Conservation (phyloP, 2,888 invertebrate genomes). For the Anticlea derivata region DNA sequence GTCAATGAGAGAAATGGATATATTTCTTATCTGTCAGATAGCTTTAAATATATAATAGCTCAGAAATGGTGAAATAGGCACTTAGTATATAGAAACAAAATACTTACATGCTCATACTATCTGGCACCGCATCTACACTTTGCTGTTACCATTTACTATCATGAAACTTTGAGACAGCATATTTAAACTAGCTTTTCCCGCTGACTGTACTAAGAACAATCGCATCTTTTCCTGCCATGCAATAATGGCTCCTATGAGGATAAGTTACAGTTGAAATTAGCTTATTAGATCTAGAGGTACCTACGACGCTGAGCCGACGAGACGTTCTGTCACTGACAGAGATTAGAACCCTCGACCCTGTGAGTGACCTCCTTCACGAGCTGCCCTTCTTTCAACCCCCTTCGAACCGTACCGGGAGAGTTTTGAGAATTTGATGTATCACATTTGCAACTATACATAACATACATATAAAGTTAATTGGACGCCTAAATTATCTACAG, state of each 20-base stretch:
- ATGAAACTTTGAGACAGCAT: conserved; percentile 13
- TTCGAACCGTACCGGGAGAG: conserved; percentile 5
- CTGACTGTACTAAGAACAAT: conserved; percentile 16
- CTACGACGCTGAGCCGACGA: conserved; percentile 13
- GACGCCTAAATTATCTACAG: no score
- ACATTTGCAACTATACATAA: not conserved
- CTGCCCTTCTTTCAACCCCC: conserved; percentile 1
- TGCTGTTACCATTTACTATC: conserved; percentile 17
- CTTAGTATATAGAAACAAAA: no score
- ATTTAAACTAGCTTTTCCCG: conserved; percentile 9
- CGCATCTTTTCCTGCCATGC: conserved; percentile 8
- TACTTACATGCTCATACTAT: no score
- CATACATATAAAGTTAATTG: no score
- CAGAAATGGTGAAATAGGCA: no score
- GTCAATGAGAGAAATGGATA: no score
- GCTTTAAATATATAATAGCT: no score
- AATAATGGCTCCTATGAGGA: conserved; percentile 7
- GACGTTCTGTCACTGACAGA: conserved; percentile 28
- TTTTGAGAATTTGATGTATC: not conserved
- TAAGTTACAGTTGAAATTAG: conserved; percentile 15
- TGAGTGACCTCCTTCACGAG: conserved; percentile 10
- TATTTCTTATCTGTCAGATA: no score
- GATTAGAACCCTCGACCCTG: conserved; percentile 28
- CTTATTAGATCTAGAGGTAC: not conserved
- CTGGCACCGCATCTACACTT: conserved; percentile 5